phyloP scores from a whole-genome alignment of 1,140 invertebrate genomes.

The Drosophila littoralis region DNA sequence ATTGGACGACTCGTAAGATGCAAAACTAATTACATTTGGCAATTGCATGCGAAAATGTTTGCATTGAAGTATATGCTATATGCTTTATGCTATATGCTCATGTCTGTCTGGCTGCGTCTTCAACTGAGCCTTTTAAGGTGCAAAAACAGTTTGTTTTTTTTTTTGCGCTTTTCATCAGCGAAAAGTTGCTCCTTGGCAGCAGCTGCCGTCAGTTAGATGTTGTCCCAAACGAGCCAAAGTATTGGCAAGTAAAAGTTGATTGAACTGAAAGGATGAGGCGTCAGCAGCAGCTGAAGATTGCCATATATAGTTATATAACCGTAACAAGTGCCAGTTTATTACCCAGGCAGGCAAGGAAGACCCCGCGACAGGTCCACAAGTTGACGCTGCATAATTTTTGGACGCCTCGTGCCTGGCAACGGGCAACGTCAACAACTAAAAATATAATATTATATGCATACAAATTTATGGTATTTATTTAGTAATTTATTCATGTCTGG shows the following conservation, averaged over 20 bases:
- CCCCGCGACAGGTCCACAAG: slow-evolving; percentile 29
- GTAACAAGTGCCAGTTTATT: slow-evolving; percentile 5
- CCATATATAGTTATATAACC: not conserved
- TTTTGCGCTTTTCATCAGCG: not conserved
- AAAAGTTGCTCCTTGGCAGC: slow-evolving; percentile 10
- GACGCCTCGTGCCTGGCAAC: slow-evolving; percentile 58
- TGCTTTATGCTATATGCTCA: no score
- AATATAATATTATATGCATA: slow-evolving; percentile 43
- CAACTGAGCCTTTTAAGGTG: slow-evolving; percentile 3
- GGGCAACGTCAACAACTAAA: slow-evolving; percentile 52
- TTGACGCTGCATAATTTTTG: slow-evolving; percentile 53
- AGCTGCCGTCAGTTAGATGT: slow-evolving; percentile 1
- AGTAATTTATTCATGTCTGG: slow-evolving; percentile 70
- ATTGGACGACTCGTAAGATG: slow-evolving; percentile 15
- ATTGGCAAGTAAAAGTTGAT: slow-evolving; percentile 22
- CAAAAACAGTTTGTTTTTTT: slow-evolving; percentile 2
- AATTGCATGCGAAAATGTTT: slow-evolving; percentile 20
- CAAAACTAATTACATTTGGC: slow-evolving; percentile 25
- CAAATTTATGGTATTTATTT: slow-evolving; percentile 79
- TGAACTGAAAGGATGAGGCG: not conserved
- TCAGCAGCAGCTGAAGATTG: slow-evolving; percentile 7
- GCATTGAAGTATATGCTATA: not conserved
- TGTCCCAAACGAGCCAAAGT: not conserved
- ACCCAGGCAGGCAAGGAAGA: not conserved
- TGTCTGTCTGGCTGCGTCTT: not conserved